A percentile compares a stretch with the other conserved stretches of the same genome.
Evolutionary conservation across 1,140 invertebrate species (phyloP).

Genomic region (Calosoma granatense): DNA sequence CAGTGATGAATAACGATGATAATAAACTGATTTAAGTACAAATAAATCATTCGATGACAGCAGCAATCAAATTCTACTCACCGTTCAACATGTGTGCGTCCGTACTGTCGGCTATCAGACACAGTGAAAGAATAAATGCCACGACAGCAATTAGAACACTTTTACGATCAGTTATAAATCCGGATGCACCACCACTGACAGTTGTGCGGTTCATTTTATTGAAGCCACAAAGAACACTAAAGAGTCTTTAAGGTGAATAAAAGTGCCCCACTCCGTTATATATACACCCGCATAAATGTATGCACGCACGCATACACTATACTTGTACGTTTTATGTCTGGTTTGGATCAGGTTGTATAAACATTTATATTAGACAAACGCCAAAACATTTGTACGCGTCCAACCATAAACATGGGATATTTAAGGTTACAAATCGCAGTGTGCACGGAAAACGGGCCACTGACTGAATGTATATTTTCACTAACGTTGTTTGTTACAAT

Average conservation of each 20-base stretch:
- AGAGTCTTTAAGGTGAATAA: background rate
- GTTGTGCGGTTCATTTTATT: background rate
- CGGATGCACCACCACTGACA: background rate
- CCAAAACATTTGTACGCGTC: background rate
- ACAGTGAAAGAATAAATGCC: background rate
- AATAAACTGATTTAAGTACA: background rate
- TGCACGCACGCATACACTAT: background rate
- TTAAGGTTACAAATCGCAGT: background rate
- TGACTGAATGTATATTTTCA: background rate
- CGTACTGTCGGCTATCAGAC: background rate
- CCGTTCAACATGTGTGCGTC: background rate
- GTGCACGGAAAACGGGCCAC: background rate
- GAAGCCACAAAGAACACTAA: background rate
- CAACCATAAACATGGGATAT: no score
- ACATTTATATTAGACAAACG: conserved; percentile 7
- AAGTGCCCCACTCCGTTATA: background rate
- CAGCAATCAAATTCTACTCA: background rate
- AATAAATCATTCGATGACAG: background rate
- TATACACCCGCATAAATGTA: no score
- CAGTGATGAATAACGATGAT: background rate
- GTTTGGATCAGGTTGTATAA: conserved; percentile 1
- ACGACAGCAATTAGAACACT: background rate
- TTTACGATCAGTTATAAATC: background rate
- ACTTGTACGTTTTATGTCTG: background rate
- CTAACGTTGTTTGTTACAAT: background rate